Evolutionary conservation across 2,888 invertebrate species (phyloP), one percentile per base, ranked within the genome.

Genomic region (Tridacna gigas): DNA sequence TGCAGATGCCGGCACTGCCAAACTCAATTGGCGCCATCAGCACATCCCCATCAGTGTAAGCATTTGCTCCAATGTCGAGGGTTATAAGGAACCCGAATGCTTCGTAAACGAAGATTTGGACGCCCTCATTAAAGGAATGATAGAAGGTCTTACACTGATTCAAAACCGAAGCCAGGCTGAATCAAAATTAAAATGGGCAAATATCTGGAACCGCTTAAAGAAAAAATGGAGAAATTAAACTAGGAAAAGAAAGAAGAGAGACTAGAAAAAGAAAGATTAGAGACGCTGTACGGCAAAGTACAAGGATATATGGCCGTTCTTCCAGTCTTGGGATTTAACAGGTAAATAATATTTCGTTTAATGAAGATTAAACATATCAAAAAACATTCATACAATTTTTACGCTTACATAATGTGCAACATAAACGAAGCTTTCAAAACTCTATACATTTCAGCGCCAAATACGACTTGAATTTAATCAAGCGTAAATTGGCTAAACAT

Each of bases 11-110:
- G 67, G 67, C 28, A 82, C 79, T 15, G 66, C 61, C 26, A 75
- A 74, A 51, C 65, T 85, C 63, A 22, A 74, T 13, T 82, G 80
- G 82, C 76, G 74, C 26, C 74, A 76, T 22, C 48, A 65, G 37
- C 85, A 82, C 61, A 61, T 69, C 4, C 82, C 84, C 20, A 77
- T 85, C 12, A 82, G 77, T 7, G 85, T 80, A n/a, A 74, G 77
- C 28, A 37, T 85, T 0, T 85, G 79, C 56, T 69, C 65, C 48
- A 84, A 87, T 60, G 78, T 87, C 11, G 56, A 47, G n/a, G 79
- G 74, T 3, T 73, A 67, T 51, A 76, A 67, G 25, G 73, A 81
- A 0, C 76, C 81, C 69, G 25, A 61, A n/a, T 81, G 83, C 48
- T 51, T 83, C 56, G 80, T 83, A 13, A 25, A 80, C 1, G 28